Conservation (phyloP, 2,888 invertebrate species). For the Cheilosia scutellata region DNA sequence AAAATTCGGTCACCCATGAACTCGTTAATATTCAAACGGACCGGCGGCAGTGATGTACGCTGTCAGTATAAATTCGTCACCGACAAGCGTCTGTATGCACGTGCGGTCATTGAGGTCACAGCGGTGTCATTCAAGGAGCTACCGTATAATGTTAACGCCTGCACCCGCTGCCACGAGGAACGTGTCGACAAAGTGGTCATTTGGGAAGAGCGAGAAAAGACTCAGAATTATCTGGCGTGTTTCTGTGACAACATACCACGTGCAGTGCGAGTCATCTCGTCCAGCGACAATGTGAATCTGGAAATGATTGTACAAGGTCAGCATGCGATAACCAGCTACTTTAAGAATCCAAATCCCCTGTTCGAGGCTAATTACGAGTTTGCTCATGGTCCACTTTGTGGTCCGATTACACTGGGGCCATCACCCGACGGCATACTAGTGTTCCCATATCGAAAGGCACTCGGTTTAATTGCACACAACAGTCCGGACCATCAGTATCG, state of each 20-base stretch:
- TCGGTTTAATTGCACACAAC: constrained; percentile 85
- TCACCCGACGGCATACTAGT: constrained; percentile 94
- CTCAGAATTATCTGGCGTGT: constrained; percentile 89
- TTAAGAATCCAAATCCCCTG: constrained; percentile 92
- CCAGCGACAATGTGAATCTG: constrained; percentile 91
- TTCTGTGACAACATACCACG: constrained; percentile 88
- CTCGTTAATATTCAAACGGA: constrained; percentile 93
- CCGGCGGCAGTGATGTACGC: constrained; percentile 90
- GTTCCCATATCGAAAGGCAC: constrained; percentile 93
- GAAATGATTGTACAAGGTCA: constrained; percentile 93
- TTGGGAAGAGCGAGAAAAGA: constrained; percentile 90
- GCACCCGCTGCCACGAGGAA: constrained; percentile 94
- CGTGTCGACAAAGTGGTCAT: constrained; percentile 93
- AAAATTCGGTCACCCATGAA: constrained; percentile 93
- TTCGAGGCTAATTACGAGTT: constrained; percentile 95
- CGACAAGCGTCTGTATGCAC: constrained; percentile 91
- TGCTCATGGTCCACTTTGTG: constrained; percentile 94
- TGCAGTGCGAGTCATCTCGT: constrained; percentile 89
- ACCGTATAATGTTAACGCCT: constrained; percentile 91
- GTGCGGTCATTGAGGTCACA: constrained; percentile 90
- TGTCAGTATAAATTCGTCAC: constrained; percentile 94
- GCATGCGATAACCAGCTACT: constrained; percentile 94
- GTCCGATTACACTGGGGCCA: constrained; percentile 91
- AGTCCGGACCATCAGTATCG: constrained; percentile 82
- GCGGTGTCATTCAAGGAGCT: constrained; percentile 94